phyloP scores from a whole-genome alignment of 2,797 vertebrate genomes.

The Microctenopoma steveboyesi region DNA sequence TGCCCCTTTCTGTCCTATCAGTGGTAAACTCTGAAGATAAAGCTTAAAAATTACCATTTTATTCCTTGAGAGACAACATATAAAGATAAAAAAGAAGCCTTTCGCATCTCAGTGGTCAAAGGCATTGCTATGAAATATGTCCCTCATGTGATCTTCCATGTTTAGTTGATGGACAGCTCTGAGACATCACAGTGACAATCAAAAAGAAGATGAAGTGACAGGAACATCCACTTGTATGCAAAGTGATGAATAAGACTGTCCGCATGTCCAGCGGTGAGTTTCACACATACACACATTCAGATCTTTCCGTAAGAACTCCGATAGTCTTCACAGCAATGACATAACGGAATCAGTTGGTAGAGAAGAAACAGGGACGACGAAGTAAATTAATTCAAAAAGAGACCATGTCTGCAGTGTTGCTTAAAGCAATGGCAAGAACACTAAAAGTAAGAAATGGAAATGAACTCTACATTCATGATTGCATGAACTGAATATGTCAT shows the following conservation, averaged over 20 bases:
- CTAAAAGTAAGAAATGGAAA: slow-evolving; percentile 60
- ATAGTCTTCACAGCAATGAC: slow-evolving; percentile 11
- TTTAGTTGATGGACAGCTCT: slow-evolving; percentile 60
- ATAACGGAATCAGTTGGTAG: slow-evolving; percentile 22
- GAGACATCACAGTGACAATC: slow-evolving; percentile 59
- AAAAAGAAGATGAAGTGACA: slow-evolving; percentile 61
- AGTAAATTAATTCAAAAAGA: slow-evolving; percentile 50
- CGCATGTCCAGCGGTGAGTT: slow-evolving; percentile 18
- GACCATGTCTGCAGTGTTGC: slow-evolving; percentile 42
- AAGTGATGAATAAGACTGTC: slow-evolving; percentile 38
- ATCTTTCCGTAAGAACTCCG: slow-evolving; percentile 4
- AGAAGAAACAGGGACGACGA: slow-evolving; percentile 34
- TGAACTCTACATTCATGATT: slow-evolving; percentile 48
- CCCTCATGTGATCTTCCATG: slow-evolving; percentile 19
- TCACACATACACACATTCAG: slow-evolving; percentile 7
- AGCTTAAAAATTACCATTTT: slow-evolving; percentile 27
- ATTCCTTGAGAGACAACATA: not conserved
- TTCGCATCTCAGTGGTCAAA: slow-evolving; percentile 31
- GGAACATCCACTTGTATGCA: slow-evolving; percentile 47
- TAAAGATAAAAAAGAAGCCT: slow-evolving; percentile 24
- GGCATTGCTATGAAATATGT: slow-evolving; percentile 29
- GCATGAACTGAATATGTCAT: slow-evolving; percentile 68
- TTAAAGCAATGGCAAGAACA: slow-evolving; percentile 64
- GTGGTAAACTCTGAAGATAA: too few relatives aligned
- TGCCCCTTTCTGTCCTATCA: slow-evolving; percentile 19